phyloP scores from a whole-genome alignment of 1,140 invertebrate species.

The Hypothenemus hampei region DNA sequence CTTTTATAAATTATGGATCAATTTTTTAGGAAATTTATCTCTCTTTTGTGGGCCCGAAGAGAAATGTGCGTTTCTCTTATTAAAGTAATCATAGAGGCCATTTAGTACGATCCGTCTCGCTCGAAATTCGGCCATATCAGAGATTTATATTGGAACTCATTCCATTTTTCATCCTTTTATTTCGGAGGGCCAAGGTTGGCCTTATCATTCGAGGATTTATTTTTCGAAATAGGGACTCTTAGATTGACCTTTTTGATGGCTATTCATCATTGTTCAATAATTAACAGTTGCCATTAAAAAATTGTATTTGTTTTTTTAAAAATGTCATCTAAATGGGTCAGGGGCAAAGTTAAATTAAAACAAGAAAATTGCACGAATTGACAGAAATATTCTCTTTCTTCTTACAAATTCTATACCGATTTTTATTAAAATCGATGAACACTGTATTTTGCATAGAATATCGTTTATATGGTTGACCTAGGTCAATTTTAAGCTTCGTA shows the following conservation, averaged over 20 bases:
- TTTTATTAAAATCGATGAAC: too few relatives aligned
- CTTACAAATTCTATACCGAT: too few relatives aligned
- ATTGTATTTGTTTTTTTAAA: too few relatives aligned
- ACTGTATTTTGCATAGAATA: too few relatives aligned
- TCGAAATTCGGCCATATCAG: constrained; percentile 26
- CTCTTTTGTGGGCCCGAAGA: constrained; percentile 24
- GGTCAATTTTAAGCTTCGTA: constrained; percentile 2
- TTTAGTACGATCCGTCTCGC: constrained; percentile 26
- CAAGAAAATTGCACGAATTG: too few relatives aligned
- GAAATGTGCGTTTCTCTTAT: constrained; percentile 28
- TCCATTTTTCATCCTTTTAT: constrained; percentile 27
- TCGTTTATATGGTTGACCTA: background rate
- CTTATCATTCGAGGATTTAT: constrained; percentile 19
- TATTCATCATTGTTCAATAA: constrained; percentile 10
- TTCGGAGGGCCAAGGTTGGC: constrained; percentile 21
- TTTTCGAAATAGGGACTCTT: background rate
- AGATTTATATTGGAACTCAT: constrained; percentile 28
- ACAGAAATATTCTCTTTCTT: too few relatives aligned
- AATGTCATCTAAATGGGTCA: too few relatives aligned
- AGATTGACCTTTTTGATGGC: constrained; percentile 11
- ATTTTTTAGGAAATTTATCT: constrained; percentile 28
- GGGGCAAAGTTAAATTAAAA: too few relatives aligned
- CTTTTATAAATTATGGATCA: constrained; percentile 26
- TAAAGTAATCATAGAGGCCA: constrained; percentile 29
- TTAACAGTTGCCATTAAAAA: too few relatives aligned